Percentiles rank a stretch among this genome's conserved stretches.
These are phyloP conservation scores for Tipula unca DNA, from an alignment of 2,888 invertebrate genomes.

Conservation along the genomic window DNA sequence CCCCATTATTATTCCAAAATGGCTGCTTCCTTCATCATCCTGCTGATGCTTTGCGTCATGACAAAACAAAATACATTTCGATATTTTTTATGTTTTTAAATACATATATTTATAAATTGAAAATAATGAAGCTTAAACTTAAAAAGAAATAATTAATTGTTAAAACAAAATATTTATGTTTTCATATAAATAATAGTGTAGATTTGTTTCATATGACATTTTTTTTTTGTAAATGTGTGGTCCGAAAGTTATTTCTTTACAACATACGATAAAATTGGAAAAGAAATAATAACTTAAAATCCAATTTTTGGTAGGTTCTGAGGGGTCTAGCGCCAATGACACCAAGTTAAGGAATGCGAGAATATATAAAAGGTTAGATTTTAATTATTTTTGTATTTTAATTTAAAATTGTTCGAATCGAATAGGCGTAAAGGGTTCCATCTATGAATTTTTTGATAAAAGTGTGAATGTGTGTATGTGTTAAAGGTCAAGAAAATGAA, in stretches of 20 bases:
- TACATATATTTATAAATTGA: not conserved
- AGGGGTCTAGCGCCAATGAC: slow-evolving; percentile 20
- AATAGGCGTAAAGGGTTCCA: slow-evolving; percentile 14
- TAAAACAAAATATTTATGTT: slow-evolving; percentile 2
- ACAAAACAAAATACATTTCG: slow-evolving; percentile 37
- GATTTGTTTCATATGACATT: slow-evolving; percentile 18
- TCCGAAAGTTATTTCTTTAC: slow-evolving; percentile 17
- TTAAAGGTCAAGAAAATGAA: slow-evolving; percentile 19
- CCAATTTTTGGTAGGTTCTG: slow-evolving; percentile 9
- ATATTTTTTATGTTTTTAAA: slow-evolving; percentile 8
- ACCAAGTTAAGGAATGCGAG: slow-evolving; percentile 23
- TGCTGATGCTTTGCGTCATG: slow-evolving; percentile 45
- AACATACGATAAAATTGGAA: not conserved
- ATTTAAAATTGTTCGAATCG: slow-evolving; percentile 21
- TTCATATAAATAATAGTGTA: not conserved
- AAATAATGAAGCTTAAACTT: not conserved
- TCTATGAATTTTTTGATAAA: slow-evolving; percentile 17
- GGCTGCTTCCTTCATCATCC: slow-evolving; percentile 48
- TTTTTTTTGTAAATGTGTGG: slow-evolving; percentile 16
- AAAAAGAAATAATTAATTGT: slow-evolving; percentile 8
- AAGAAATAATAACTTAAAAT: not conserved
- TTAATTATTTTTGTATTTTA: not conserved
- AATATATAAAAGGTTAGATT: slow-evolving; percentile 24
- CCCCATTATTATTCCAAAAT: slow-evolving; percentile 45
- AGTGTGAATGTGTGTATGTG: slow-evolving; percentile 16